Base-by-base conservation (phyloP, 2,113 vertebrate species). In the Forbesichthys agassizii region DNA sequence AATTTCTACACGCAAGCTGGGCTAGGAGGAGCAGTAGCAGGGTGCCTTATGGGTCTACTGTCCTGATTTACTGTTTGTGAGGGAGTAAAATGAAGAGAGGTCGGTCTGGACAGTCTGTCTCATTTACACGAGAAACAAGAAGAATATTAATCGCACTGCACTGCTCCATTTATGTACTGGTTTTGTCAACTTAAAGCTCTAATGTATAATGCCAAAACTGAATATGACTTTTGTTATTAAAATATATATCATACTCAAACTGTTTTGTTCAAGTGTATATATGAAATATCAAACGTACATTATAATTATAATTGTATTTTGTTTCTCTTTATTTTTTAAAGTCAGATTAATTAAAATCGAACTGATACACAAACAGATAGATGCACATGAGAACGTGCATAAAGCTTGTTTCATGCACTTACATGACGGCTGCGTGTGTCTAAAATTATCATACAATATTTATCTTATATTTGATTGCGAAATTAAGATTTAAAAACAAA, bases 101-200 rank as follows among this genome's bases (percentile, higher is more conserved):
- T 5, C 81, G 80, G 84, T 89, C 84, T 88, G 89, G 86, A 88
- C 87, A 90, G 80, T 84, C 72, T 77, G 77, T 47, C 66, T 89
- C 79, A 89, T 89, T 90, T 87, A 65, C 87, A 89, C 86, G 64
- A 88, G 84, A 86, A 89, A 88, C 73, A 84, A 84, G 75, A 78
- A 77, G 57, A 80, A 83, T 79, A 87, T 87, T 83, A 87, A 75
- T 84, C 76, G 77, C 69, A 71, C 75, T 79, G 56, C 70, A 20
- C 54, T 69, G 73, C 63, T 72, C 75, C 83, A 81, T 82, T 79
- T 78, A 82, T 77, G 71, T 78, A 65, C 82, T 83, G 80, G 36
- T 52, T 4, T 70, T 79, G 86, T 14, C 52, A 80, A 79, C 74
- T 66, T 83, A 87, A 86, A 83, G 83, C 79, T 46, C 65, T 60